phyloP scores from a whole-genome alignment of 2,888 invertebrate genomes.

The Chaetoderma sp. region DNA sequence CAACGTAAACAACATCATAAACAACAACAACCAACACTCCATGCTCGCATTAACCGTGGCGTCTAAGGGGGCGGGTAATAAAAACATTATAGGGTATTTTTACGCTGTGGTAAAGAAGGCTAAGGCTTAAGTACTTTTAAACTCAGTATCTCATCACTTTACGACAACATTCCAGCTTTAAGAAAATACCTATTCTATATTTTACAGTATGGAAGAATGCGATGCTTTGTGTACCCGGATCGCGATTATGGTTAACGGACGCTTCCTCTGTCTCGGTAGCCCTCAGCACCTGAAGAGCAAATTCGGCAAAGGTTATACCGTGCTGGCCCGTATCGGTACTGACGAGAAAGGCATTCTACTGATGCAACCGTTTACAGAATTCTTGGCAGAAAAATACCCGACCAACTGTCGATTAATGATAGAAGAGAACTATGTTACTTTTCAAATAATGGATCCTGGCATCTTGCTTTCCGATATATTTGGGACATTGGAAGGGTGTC shows the following conservation, averaged over 20 bases:
- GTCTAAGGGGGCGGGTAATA: too few relatives aligned
- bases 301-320: slow-evolving; percentile 78
- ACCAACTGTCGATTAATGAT: slow-evolving; percentile 77
- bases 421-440: slow-evolving; percentile 72
- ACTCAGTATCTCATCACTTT: too few relatives aligned
- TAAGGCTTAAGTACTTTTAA: too few relatives aligned
- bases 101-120: too few relatives aligned
- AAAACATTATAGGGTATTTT: too few relatives aligned
- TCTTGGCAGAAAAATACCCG: slow-evolving; percentile 72
- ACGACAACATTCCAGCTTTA: too few relatives aligned
- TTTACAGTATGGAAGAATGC: slow-evolving; percentile 86
- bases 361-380: slow-evolving; percentile 27
- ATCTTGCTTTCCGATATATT: slow-evolving; percentile 54
- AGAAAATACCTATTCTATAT: too few relatives aligned
- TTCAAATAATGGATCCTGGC: slow-evolving; percentile 48
- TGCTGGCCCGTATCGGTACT: slow-evolving; percentile 71
- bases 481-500: slow-evolving; percentile 46
- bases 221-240: slow-evolving; percentile 83
- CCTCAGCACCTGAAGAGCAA: slow-evolving; percentile 76
- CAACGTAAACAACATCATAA: too few relatives aligned
- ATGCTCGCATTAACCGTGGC: too few relatives aligned
- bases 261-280: slow-evolving; percentile 77
- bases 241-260: slow-evolving; percentile 82
- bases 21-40: too few relatives aligned
- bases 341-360: slow-evolving; percentile 39